Percentiles rank a stretch among this genome's conserved stretches.
phyloP scores from a whole-genome alignment of 1,140 invertebrate species.

The Drosophila azteca region DNA sequence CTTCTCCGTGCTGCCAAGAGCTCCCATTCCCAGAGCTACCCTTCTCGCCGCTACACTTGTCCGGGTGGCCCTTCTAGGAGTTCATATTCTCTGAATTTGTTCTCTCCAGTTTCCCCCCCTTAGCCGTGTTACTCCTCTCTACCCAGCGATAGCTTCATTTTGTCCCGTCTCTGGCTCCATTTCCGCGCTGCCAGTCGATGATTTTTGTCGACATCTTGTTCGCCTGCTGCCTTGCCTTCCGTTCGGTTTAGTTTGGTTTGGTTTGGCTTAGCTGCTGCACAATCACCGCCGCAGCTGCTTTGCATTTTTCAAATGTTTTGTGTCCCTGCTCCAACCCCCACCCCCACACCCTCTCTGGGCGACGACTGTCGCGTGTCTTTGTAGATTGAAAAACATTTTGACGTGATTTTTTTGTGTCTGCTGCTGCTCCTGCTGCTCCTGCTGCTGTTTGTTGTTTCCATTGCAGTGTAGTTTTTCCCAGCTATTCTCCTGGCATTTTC shows the following conservation, averaged over 20 bases:
- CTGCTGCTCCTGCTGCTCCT: not conserved
- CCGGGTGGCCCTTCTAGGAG: not conserved
- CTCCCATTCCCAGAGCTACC: no score
- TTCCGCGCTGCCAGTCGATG: slow-evolving; percentile 69
- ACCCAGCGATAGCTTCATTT: slow-evolving; percentile 66
- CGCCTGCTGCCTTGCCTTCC: slow-evolving; percentile 46
- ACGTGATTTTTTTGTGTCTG: slow-evolving; percentile 48
- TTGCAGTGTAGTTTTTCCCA: slow-evolving; percentile 43
- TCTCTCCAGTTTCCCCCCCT: no score
- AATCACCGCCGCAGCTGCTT: slow-evolving; percentile 78
- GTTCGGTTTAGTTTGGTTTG: no score
- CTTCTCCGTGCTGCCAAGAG: no score
- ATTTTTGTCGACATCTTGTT: slow-evolving; percentile 79
- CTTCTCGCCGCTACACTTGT: not conserved
- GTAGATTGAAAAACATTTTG: slow-evolving; percentile 75
- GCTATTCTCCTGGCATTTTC: slow-evolving; percentile 64
- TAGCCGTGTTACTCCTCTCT: slow-evolving; percentile 9
- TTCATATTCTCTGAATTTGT: no score
- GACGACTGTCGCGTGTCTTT: slow-evolving; percentile 57
- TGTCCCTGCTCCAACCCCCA: not conserved
- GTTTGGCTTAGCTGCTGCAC: slow-evolving; percentile 38
- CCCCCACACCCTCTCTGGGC: slow-evolving; percentile 1
- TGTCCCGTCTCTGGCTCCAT: slow-evolving; percentile 55
- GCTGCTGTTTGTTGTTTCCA: slow-evolving; percentile 6
- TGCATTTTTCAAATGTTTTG: slow-evolving; percentile 68